phyloP scores from a whole-genome alignment of 2,888 invertebrate genomes.

The Drosophila neotestacea region DNA sequence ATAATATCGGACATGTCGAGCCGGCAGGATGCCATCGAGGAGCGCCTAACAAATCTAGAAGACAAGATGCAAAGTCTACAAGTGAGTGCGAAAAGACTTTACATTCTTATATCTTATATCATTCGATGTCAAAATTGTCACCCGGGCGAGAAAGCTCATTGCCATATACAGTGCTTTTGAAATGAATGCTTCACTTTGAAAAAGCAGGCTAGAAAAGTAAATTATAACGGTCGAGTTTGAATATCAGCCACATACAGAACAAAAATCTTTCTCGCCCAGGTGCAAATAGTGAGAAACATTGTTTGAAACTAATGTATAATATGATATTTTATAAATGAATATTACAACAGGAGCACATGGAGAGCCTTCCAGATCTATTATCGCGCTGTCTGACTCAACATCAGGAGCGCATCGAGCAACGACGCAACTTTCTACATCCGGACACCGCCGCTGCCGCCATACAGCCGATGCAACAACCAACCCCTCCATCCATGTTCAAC shows the following conservation, averaged over 20 bases:
- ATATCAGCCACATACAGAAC: too few relatives aligned
- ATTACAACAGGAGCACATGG: conserved; percentile 89
- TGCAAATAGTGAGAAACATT: too few relatives aligned
- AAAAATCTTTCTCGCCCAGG: too few relatives aligned
- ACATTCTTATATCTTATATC: too few relatives aligned
- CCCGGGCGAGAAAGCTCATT: too few relatives aligned
- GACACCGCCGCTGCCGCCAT: conserved; percentile 90
- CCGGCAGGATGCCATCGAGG: conserved; percentile 96
- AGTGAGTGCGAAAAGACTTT: conserved; percentile 85
- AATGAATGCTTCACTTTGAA: too few relatives aligned
- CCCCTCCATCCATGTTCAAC: conserved; percentile 86
- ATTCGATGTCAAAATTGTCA: too few relatives aligned
- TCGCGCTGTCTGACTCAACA: conserved; percentile 90
- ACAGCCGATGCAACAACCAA: conserved; percentile 85
- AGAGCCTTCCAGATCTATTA: conserved; percentile 93
- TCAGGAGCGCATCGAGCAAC: conserved; percentile 93
- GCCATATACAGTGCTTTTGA: too few relatives aligned
- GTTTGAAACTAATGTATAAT: too few relatives aligned
- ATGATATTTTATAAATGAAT: too few relatives aligned
- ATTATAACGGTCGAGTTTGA: too few relatives aligned
- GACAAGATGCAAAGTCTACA: conserved; percentile 95
- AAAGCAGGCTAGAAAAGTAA: too few relatives aligned
- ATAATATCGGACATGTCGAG: conserved; percentile 99
- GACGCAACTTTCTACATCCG: conserved; percentile 94
- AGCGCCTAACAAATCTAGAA: conserved; percentile 96